Base-by-base conservation (phyloP, 2,797 vertebrate genomes). In the Notoglanidium macrostoma region DNA sequence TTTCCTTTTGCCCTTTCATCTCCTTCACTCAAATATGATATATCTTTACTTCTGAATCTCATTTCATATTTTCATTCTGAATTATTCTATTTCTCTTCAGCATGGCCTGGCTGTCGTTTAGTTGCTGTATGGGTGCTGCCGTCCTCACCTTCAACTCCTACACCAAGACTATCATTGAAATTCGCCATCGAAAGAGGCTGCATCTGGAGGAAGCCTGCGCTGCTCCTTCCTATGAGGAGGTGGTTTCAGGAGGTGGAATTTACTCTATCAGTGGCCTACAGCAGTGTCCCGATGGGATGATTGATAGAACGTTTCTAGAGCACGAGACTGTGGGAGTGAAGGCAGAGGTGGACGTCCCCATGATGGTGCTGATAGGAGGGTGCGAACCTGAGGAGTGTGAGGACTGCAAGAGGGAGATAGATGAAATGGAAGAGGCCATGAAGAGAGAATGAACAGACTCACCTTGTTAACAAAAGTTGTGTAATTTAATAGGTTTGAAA, bases 81-180 rank as follows among this genome's bases (percentile, higher is more conserved):
- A 61, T 23, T 23, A 23, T 81, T n/a, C n/a, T 40, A 26, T 77
- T 59, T 88, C 51, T 73, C 68, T 35, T 74, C 81, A 97, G 97
- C 51, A 90, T 97, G 61, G 96, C 97, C 86, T 97, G 97, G 96
- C 93, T 97, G 83, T 97, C 96, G 83, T 97, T 97, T 90, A 96
- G 96, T 19, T 96, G 96, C 90, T 97, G 96, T 84, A 97, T 97
- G 97, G 96, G 95, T 0, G 95, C 96, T 15, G 96, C 96, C 0
- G 96, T 97, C 63, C 93, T 97, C 86, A 97, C 96, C 0, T 95
- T 97, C 88, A 97, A 97, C 93, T 96, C 96, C 80, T 97, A 97
- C 94, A 97, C 96, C 17, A 97, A 97, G 91, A 97, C 96, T 46
- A 93, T 96, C 89, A 95, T 97, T 4, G 96, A 97, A 92, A 93